Evolutionary conservation across 2,888 invertebrate genomes (phyloP), one percentile per base, ranked within the genome.

Genomic region (Pachycephus smyrnensis): DNA sequence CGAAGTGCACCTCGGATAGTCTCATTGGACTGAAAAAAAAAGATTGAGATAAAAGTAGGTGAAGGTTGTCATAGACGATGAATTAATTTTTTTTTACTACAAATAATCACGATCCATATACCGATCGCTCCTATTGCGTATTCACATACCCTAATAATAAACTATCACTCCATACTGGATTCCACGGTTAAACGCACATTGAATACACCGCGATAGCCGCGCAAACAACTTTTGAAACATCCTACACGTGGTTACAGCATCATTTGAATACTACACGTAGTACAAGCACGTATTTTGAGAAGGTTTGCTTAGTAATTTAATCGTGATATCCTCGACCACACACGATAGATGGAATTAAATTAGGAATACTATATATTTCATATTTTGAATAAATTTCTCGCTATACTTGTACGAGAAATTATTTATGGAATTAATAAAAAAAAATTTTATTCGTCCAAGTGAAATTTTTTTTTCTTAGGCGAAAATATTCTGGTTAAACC

Each of bases 21-120:
- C 15, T 55, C n/a, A 31, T 12, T 73, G 37, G 73, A 75, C 37
- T 37, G 68, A 68, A n/a, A 40, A 40, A 68, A 75, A 76, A 75
- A 55, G 40, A 77, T 74, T 31, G 68, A 35, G 12, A 35, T 33
- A 76, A 74, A 80, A 78, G 33, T 77, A 78, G 80, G 80, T 75
- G 76, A 80, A 80, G 80, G 80, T 73, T 76, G 30, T 35, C 4
- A 1, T 23, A 30, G 6, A 55, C 9, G 55, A 23, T 55, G 23
- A 55, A 55, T 55, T 55, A 9, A 55, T 23, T 55, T 23, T 23
- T 15, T 37, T 37, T 40, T 40, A 55, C 55, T 23, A 55, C 23
- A 55, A 55, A 55, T 9, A 55, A 55, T 55, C 55, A 55, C 55
- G 6, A 55, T 40, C 40, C 6, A 40, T 55, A 23, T 55, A 55